A percentile compares a stretch with the other conserved stretches of the same genome.
Evolutionary conservation across 2,113 vertebrate genomes (phyloP).

Genomic region (human (Homo sapiens)): DNA sequence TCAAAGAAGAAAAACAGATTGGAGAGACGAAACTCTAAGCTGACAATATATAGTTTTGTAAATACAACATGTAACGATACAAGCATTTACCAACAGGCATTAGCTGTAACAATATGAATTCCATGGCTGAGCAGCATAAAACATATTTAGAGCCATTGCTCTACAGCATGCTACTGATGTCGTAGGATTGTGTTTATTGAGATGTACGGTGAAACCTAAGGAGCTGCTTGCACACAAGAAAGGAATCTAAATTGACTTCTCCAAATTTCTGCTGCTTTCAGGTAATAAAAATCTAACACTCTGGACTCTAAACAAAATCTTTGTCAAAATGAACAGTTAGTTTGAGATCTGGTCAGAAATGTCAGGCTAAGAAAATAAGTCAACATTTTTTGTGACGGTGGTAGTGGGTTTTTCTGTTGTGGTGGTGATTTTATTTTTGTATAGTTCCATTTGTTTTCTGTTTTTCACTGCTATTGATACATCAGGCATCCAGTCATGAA

Average conservation of each 20-base stretch:
- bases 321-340: conserved; percentile 85
- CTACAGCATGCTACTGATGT: conserved; percentile 68
- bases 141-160: conserved; percentile 73
- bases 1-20: conserved; percentile 71
- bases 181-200: conserved; percentile 81
- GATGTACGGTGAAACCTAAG: conserved; percentile 82
- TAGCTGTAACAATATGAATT: conserved; percentile 76
- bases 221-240: conserved; percentile 80
- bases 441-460: conserved; percentile 51
- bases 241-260: conserved; percentile 86
- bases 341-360: conserved; percentile 84
- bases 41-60: conserved; percentile 79
- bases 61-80: conserved; percentile 71
- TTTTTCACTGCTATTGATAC: conserved; percentile 83
- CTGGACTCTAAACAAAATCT: conserved; percentile 86
- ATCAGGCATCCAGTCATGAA: conserved; percentile 88
- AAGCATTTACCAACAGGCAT: conserved; percentile 75
- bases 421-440: neutral
- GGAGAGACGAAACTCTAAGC: conserved; percentile 67
- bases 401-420: neutral
- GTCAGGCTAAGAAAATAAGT: conserved; percentile 84
- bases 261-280: conserved; percentile 85
- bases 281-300: conserved; percentile 87
- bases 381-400: conserved; percentile 72
- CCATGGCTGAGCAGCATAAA: conserved; percentile 68